A percentile compares a stretch with the other conserved stretches of the same genome.
Conservation (phyloP, 2,113 vertebrate species). For the Actenoides hombroni region DNA sequence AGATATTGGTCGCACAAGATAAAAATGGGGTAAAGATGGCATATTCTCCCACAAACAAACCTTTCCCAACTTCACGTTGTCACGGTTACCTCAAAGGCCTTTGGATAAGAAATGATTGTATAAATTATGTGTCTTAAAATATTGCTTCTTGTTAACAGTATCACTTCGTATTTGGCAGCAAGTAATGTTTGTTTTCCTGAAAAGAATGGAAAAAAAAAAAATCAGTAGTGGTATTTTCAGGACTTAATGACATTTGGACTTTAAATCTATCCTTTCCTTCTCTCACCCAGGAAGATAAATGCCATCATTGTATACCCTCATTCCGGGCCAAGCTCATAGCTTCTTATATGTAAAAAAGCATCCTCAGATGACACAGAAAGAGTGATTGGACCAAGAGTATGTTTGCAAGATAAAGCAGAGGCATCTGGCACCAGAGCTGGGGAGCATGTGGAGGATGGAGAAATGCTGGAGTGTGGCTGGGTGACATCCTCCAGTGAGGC, state of each 20-base stretch:
- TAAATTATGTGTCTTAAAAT: neutral
- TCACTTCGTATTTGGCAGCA: neutral
- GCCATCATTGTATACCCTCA: neutral
- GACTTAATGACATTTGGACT: neutral
- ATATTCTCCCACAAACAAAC: neutral
- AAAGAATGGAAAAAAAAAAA: neutral
- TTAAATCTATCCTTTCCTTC: neutral
- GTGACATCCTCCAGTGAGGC: slow-evolving; percentile 33
- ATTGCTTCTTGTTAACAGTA: neutral
- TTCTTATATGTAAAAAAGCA: neutral
- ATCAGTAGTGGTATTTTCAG: neutral
- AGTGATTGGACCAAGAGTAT: neutral
- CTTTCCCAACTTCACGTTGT: neutral
- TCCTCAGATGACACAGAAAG: slow-evolving; percentile 32
- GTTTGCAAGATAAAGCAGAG: slow-evolving; percentile 12
- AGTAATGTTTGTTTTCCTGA: neutral
- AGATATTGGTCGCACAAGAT: neutral
- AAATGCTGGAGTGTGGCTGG: slow-evolving; percentile 36
- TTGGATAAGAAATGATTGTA: neutral
- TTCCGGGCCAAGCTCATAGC: neutral
- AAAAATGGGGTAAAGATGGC: neutral
- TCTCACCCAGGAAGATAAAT: neutral
- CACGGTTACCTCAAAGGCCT: neutral
- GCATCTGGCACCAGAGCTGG: neutral
- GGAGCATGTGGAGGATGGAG: slow-evolving; percentile 25